These are phyloP conservation scores for Numida meleagris DNA, from an alignment of 2,113 vertebrate genomes.

Conservation along the genomic window DNA sequence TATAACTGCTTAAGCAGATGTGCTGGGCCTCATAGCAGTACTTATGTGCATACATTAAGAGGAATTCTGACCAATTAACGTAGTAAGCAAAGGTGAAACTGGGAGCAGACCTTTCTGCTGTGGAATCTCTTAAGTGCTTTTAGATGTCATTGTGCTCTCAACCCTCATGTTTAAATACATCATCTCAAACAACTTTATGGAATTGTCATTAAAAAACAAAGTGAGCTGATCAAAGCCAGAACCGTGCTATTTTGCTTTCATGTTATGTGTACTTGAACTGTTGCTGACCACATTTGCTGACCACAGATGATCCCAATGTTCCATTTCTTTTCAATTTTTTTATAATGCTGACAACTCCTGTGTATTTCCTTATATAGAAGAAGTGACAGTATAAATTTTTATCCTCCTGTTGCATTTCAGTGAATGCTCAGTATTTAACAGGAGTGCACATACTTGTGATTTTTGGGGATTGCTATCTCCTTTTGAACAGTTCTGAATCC, in stretches of 20 bases:
- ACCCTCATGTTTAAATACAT: neutral
- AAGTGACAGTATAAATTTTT: neutral
- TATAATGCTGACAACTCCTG: neutral
- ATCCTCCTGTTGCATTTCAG: neutral
- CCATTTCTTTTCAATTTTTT: neutral
- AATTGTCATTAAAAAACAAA: neutral
- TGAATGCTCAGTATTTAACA: neutral
- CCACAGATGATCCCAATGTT: neutral
- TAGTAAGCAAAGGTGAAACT: neutral
- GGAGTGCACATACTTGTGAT: neutral
- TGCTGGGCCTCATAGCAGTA: neutral
- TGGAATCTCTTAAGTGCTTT: neutral
- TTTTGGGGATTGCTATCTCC: neutral
- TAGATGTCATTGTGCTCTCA: neutral
- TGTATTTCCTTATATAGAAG: neutral
- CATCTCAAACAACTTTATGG: neutral
- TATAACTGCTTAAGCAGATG: fast-evolving
- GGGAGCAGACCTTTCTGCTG: neutral
- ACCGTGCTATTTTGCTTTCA: neutral
- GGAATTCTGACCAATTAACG: neutral
- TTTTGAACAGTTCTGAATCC: neutral
- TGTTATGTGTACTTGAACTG: neutral
- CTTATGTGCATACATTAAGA: neutral
- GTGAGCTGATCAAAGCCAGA: neutral
- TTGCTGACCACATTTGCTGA: neutral